Evolutionary conservation across 2,113 vertebrate species (phyloP).

Genomic region (Elephas maximus): DNA sequence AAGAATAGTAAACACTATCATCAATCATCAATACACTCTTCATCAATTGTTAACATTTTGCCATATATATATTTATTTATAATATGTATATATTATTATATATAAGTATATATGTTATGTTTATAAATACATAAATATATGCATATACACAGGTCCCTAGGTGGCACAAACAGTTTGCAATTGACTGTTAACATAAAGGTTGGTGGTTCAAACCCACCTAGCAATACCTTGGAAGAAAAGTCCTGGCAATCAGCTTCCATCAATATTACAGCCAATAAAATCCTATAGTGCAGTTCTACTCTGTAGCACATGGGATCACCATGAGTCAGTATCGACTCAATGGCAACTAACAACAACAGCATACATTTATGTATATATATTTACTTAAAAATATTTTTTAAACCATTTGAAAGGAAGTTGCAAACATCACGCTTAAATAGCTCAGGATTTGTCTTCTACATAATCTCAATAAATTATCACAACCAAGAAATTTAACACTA

Average conservation of each 20-base stretch:
- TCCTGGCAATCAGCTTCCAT: too few relatives aligned
- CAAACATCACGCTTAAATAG: background rate
- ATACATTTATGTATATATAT: background rate
- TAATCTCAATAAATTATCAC: background rate
- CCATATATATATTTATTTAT: background rate
- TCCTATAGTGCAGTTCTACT: too few relatives aligned
- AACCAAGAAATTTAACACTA: background rate
- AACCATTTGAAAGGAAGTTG: background rate
- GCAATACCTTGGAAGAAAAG: too few relatives aligned
- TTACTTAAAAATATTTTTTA: background rate
- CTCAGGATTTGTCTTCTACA: background rate
- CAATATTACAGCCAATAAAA: too few relatives aligned
- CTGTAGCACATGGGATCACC: background rate
- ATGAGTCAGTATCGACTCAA: background rate
- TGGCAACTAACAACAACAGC: background rate
- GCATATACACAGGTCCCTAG: too few relatives aligned
- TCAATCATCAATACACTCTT: background rate
- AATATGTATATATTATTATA: background rate
- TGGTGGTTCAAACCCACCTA: too few relatives aligned
- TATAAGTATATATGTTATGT: background rate
- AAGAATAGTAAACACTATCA: background rate
- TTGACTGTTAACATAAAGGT: too few relatives aligned
- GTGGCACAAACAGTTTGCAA: too few relatives aligned
- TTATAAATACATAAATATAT: too few relatives aligned
- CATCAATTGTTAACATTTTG: background rate